phyloP scores from a whole-genome alignment of 2,113 vertebrate species.

The Sitta europaea region DNA sequence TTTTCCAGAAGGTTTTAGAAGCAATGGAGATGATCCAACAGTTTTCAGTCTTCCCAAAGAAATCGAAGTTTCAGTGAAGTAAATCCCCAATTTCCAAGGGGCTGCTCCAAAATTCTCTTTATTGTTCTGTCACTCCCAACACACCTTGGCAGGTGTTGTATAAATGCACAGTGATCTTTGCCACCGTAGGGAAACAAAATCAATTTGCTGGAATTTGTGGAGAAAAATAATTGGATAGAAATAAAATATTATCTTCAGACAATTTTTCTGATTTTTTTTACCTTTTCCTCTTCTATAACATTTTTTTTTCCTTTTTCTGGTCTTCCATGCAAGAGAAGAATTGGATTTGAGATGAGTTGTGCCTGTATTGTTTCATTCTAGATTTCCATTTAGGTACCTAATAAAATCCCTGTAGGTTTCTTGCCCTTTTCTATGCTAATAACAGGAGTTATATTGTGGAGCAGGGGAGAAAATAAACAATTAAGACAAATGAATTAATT shows the following conservation, averaged over 20 bases:
- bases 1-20: background rate
- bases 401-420: background rate
- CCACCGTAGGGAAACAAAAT: background rate
- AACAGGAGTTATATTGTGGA: background rate
- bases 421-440: background rate
- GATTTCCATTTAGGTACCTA: background rate
- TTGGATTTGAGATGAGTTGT: background rate
- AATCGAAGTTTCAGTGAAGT: background rate
- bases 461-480: background rate
- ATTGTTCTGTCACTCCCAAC: background rate
- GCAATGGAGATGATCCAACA: background rate
- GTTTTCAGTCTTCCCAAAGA: background rate
- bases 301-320: background rate
- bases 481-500: background rate
- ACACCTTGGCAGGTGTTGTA: background rate
- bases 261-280: background rate
- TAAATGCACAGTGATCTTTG: background rate
- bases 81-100: background rate
- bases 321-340: background rate
- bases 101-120: background rate
- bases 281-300: background rate
- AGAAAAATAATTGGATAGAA: background rate
- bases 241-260: background rate
- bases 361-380: background rate
- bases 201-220: background rate